Percentiles rank a stretch among this genome's conserved stretches.
Conservation (phyloP, 2,797 vertebrate species). For the Sylvia borin region DNA sequence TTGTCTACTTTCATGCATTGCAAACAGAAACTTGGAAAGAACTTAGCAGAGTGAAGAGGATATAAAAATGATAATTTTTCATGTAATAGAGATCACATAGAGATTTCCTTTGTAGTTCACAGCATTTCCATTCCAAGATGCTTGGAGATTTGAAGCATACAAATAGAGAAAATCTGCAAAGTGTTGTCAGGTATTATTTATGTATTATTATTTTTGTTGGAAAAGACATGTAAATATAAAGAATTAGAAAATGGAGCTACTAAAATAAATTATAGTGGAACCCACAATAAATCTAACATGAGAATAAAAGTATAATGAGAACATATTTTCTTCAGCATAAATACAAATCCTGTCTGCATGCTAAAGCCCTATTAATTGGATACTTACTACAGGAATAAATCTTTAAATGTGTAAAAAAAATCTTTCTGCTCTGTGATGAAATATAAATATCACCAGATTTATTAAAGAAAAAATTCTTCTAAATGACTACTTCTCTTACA, state of each 20-base stretch:
- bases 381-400: constrained; percentile 70
- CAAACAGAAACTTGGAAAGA: constrained; percentile 57
- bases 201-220: constrained; percentile 76
- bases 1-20: constrained; percentile 58
- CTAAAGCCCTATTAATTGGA: constrained; percentile 77
- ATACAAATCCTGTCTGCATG: constrained; percentile 75
- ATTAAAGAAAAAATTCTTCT: constrained; percentile 66
- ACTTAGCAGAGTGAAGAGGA: constrained; percentile 44
- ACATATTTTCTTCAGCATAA: constrained; percentile 76
- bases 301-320: constrained; percentile 77
- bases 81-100: constrained; percentile 55
- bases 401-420: constrained; percentile 69
- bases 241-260: constrained; percentile 73
- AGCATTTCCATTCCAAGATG: constrained; percentile 48
- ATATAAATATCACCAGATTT: constrained; percentile 67
- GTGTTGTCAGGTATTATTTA: constrained; percentile 75
- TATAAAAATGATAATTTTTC: constrained; percentile 71
- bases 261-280: constrained; percentile 76
- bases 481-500: constrained; percentile 60
- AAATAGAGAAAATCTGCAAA: constrained; percentile 61
- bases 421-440: constrained; percentile 65
- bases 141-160: constrained; percentile 69
- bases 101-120: constrained; percentile 70
- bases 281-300: constrained; percentile 69
- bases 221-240: constrained; percentile 75